phyloP scores from a whole-genome alignment of 2,113 vertebrate genomes.

The Dissostichus mawsoni region DNA sequence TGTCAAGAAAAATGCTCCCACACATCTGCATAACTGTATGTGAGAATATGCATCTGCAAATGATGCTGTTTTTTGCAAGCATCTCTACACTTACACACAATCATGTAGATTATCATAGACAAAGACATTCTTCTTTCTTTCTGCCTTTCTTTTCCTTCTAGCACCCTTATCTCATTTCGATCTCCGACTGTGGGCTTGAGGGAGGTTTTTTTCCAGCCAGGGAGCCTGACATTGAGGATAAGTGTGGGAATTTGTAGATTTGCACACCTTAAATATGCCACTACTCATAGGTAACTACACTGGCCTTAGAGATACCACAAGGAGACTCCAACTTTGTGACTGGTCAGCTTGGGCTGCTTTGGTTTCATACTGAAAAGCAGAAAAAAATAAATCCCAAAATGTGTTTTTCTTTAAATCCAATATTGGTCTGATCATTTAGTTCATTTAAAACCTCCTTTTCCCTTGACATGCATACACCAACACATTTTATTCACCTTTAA shows the following conservation, averaged over 20 bases:
- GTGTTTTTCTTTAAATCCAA: background rate
- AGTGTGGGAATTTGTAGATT: background rate
- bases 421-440: background rate
- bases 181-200: background rate
- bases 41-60: background rate
- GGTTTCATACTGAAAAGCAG: too few species aligned
- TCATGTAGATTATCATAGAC: too few species aligned
- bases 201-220: slow-evolving; percentile 1
- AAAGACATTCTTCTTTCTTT: background rate
- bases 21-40: background rate
- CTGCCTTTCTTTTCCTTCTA: background rate
- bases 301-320: background rate
- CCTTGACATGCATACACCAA: slow-evolving; percentile 8
- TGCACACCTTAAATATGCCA: background rate
- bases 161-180: background rate
- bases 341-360: background rate
- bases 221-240: background rate
- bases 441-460: background rate
- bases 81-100: too few species aligned
- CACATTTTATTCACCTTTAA: slow-evolving; percentile 20
- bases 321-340: background rate
- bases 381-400: too few species aligned
- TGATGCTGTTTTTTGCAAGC: too few species aligned
- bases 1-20: slow-evolving; percentile 25
- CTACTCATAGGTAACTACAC: background rate